These are phyloP conservation scores for Paramormyrops hopkinsi DNA, from an alignment of 2,797 vertebrate genomes.

Conservation along the genomic window DNA sequence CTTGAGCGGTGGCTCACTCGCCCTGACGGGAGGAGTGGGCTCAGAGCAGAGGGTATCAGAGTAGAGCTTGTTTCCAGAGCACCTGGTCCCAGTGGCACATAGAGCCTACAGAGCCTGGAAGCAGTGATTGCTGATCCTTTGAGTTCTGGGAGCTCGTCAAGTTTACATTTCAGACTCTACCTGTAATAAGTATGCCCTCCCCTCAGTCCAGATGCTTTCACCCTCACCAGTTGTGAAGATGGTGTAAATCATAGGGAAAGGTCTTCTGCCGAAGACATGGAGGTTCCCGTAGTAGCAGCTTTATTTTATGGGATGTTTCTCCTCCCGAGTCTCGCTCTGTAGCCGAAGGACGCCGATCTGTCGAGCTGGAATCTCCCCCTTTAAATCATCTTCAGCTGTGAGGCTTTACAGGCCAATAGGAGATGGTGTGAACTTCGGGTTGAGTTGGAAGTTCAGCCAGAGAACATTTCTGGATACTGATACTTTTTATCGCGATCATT, in stretches of 20 bases:
- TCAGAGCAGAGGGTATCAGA: neutral
- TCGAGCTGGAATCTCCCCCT: neutral
- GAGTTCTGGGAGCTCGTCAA: neutral
- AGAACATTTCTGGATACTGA: neutral
- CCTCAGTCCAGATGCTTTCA: neutral
- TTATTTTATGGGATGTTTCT: neutral
- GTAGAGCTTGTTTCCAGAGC: neutral
- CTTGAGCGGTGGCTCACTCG: neutral
- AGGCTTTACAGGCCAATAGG: neutral
- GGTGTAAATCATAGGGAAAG: neutral
- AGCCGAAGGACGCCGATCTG: neutral
- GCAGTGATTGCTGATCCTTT: neutral
- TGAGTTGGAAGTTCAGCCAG: neutral
- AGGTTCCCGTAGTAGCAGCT: neutral
- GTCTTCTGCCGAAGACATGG: neutral
- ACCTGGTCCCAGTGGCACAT: neutral
- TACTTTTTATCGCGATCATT: neutral
- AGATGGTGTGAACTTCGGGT: neutral
- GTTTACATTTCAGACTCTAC: constrained; percentile 1
- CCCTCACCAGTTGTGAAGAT: neutral
- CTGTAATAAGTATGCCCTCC: neutral
- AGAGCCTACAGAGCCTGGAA: neutral
- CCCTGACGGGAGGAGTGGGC: constrained; percentile 8
- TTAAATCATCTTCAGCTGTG: neutral
- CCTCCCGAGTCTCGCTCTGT: neutral